phyloP scores from a whole-genome alignment of 2,113 vertebrate genomes.

The Benitochromis conjunctus region DNA sequence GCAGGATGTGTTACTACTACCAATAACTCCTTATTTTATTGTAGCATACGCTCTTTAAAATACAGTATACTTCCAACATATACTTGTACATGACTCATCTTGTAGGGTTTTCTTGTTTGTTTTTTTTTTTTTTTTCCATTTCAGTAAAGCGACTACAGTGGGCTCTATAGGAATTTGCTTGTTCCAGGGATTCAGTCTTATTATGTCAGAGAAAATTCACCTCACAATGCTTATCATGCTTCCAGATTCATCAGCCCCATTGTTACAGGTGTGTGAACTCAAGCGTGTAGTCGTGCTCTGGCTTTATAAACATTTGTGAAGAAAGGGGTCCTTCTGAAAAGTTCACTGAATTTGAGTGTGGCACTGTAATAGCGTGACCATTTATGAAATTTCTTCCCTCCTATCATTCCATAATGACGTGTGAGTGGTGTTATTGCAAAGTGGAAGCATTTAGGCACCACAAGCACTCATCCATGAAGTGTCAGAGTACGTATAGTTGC shows the following conservation, averaged over 20 bases:
- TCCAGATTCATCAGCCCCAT: neutral
- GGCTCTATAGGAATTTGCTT: neutral
- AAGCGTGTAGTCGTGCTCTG: neutral
- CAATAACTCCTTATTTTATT: neutral
- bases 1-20: neutral
- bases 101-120: neutral
- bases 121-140: neutral
- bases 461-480: neutral
- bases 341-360: neutral
- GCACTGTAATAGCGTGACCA: neutral
- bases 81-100: neutral
- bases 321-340: neutral
- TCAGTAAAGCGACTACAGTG: neutral
- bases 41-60: neutral
- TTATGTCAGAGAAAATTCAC: slow-evolving; percentile 18
- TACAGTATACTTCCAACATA: neutral
- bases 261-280: neutral
- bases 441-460: neutral
- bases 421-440: neutral
- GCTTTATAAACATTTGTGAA: neutral
- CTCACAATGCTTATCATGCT: neutral
- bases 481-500: neutral
- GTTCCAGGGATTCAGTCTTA: neutral
- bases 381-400: neutral
- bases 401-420: neutral